phyloP scores from a whole-genome alignment of 2,113 vertebrate genomes.

The Rhinopithecus roxellana region DNA sequence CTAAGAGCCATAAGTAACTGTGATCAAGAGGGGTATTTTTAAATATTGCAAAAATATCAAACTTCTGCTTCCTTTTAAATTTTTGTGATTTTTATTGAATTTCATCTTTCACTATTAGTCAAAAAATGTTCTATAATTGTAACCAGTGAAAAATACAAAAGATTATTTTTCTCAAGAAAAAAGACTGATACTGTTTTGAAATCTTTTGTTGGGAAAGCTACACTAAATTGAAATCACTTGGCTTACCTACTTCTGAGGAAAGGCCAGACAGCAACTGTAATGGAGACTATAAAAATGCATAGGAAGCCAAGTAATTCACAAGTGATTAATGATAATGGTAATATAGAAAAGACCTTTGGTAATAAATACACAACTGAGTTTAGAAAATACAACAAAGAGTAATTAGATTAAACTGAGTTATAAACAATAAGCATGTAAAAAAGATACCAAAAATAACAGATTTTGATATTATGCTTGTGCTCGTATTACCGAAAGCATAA shows the following conservation, averaged over 20 bases:
- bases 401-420: conserved; percentile 74
- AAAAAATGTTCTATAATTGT: not conserved
- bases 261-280: conserved; percentile 66
- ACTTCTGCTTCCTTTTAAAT: not conserved
- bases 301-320: conserved; percentile 66
- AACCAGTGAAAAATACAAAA: not conserved
- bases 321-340: conserved; percentile 78
- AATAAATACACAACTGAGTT: conserved; percentile 73
- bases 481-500: conserved; percentile 70
- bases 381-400: conserved; percentile 77
- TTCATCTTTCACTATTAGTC: not conserved
- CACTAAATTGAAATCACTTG: conserved; percentile 23
- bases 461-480: conserved; percentile 79
- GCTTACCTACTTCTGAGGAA: conserved; percentile 56
- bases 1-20: not conserved
- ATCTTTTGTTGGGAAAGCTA: not conserved
- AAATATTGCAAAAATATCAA: not conserved
- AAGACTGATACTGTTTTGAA: not conserved
- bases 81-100: not conserved
- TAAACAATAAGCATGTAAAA: conserved; percentile 78
- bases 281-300: conserved; percentile 70
- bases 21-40: not conserved
- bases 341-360: conserved; percentile 69
- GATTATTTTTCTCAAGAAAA: not conserved
- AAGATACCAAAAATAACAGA: conserved; percentile 79